Conservation (phyloP, 2,113 vertebrate species). For the Ceyx cyanopectus region DNA sequence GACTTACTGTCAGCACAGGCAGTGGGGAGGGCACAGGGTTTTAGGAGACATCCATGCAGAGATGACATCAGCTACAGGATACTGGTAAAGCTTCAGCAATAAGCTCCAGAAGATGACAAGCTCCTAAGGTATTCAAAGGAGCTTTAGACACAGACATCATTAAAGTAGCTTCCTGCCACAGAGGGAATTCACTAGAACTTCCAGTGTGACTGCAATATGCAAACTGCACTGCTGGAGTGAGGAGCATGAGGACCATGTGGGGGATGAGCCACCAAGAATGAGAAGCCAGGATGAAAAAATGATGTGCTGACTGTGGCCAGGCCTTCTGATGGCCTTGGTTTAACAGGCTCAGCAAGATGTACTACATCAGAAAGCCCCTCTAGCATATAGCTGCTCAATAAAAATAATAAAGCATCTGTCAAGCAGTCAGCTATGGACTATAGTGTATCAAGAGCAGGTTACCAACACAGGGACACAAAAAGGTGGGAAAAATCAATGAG, state of each 20-base stretch:
- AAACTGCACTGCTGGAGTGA: background rate
- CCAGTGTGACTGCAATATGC: background rate
- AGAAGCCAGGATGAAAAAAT: background rate
- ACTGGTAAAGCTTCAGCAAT: background rate
- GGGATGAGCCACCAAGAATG: background rate
- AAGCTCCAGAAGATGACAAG: background rate
- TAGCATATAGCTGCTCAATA: background rate
- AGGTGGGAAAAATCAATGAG: background rate
- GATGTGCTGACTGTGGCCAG: background rate
- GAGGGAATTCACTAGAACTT: background rate
- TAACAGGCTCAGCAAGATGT: slow-evolving; percentile 3
- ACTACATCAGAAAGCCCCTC: background rate
- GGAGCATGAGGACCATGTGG: background rate
- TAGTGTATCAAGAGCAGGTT: background rate
- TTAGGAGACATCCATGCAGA: background rate
- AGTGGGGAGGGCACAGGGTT: background rate
- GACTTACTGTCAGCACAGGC: background rate
- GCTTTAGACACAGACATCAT: background rate
- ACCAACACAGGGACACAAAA: background rate
- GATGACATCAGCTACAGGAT: background rate
- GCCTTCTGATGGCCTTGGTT: background rate
- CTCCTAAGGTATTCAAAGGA: background rate
- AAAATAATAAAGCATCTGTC: background rate
- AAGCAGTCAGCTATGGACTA: background rate
- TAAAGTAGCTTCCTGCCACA: background rate